Conservation (phyloP, 2,797 vertebrate genomes). For the Helarctos malayanus region DNA sequence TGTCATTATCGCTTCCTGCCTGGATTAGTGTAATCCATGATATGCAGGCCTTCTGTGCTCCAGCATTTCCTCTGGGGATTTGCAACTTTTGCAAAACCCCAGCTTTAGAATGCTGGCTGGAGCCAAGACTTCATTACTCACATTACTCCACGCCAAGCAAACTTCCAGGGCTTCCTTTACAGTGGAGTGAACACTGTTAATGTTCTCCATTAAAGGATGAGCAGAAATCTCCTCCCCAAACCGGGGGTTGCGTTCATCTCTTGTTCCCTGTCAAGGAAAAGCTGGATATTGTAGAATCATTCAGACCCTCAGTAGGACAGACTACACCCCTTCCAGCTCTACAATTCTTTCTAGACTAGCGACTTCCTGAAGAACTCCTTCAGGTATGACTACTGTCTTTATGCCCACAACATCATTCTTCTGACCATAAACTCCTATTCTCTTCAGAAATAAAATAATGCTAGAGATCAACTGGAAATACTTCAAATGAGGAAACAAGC, state of each 20-base stretch:
- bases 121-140: slow-evolving; percentile 87
- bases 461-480: slow-evolving; percentile 16
- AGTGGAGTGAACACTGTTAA: slow-evolving; percentile 63
- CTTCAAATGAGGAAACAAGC: neutral
- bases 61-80: slow-evolving; percentile 85
- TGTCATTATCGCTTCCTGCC: slow-evolving; percentile 86
- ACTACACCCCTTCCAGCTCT: neutral
- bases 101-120: slow-evolving; percentile 82
- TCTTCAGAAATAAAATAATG: slow-evolving; percentile 21
- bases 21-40: slow-evolving; percentile 86
- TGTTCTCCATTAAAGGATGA: slow-evolving; percentile 70
- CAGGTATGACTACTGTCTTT: neutral
- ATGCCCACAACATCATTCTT: neutral
- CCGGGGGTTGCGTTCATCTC: slow-evolving; percentile 31
- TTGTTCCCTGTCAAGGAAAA: slow-evolving; percentile 23
- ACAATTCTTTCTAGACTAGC: neutral
- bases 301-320: neutral
- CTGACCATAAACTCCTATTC: neutral
- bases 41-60: slow-evolving; percentile 83
- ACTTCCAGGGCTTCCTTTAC: slow-evolving; percentile 80
- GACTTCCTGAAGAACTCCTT: neutral
- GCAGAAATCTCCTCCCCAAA: slow-evolving; percentile 66
- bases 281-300: neutral
- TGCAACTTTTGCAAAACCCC: slow-evolving; percentile 84
- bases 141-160: slow-evolving; percentile 73